Evolutionary conservation across 2,797 vertebrate genomes (phyloP), one percentile per base, ranked within the genome.

Genomic region (Mus spretus): DNA sequence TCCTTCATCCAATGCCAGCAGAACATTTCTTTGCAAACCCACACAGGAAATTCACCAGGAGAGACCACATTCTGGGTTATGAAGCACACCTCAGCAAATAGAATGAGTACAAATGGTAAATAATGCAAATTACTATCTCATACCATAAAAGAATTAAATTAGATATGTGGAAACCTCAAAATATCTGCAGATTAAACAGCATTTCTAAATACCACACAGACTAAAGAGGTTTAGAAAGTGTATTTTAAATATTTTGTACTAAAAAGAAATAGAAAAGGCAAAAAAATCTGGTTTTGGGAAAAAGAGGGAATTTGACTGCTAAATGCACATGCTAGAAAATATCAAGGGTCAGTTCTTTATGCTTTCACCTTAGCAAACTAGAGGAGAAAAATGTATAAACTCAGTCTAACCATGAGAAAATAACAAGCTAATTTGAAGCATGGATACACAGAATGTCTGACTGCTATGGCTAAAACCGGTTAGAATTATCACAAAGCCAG

Each of bases 91-190:
- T 89, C 86, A 77, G 70, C 28, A 75, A 88, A 61, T 34, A 57
- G 31, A 50, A 85, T 50, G 31, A 24, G 3, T 70, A 74, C 7
- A 34, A 74, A 74, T 8, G n/a, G 53, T 50, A 55, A 72, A 86
- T 9, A n/a, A 55, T 53, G 65, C 13, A 75, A 59, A 88, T 28
- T 40, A 20, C 53, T 72, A 44, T 59, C 53, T 75, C 70, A 31
- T 37, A 57, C 70, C 55, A 2, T 22, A 74, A 88, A 53, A 88
- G n/a, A 86, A 72, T 85, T 86, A 61, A 90, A 86, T 85, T 63
- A 61, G 6, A 50, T 40, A 63, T 14, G 26, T 91, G 75, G 74
- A 53, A 91, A 80, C 65, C 19, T 53, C 75, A n/a, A 79, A 70
- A 59, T 84, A 31, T 24, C 53, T 94, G 74, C 24, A 85, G 61